phyloP scores from a whole-genome alignment of 2,888 invertebrate species.

The Coremacera marginata region DNA sequence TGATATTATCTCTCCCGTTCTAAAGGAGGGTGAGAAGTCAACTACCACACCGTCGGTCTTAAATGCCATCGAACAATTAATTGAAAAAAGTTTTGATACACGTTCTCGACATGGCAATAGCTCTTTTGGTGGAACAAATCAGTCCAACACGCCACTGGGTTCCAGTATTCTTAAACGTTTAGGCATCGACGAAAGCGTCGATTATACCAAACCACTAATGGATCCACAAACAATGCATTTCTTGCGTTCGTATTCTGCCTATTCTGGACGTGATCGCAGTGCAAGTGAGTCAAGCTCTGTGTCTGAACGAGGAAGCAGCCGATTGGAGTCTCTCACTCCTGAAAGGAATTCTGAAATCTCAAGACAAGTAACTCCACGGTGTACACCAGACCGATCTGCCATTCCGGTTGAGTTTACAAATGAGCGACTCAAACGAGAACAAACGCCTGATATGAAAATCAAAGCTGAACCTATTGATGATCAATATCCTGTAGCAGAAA shows the following conservation, averaged over 20 bases:
- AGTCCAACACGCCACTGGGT: constrained; percentile 81
- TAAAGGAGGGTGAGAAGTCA: constrained; percentile 73
- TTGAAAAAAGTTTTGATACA: constrained; percentile 96
- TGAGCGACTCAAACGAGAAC: constrained; percentile 68
- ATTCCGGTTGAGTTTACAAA: constrained; percentile 56
- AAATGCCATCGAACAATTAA: constrained; percentile 95
- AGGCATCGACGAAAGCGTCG: constrained; percentile 93
- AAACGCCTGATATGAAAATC: constrained; percentile 62
- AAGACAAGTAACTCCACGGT: constrained; percentile 69
- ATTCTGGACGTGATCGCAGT: constrained; percentile 81
- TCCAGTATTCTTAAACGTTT: constrained; percentile 91
- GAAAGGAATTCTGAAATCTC: constrained; percentile 71
- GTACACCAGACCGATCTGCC: constrained; percentile 71
- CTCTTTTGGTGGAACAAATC: constrained; percentile 63
- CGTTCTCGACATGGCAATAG: constrained; percentile 76
- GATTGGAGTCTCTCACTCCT: constrained; percentile 85
- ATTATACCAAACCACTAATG: constrained; percentile 91
- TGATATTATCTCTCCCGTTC: constrained; percentile 55
- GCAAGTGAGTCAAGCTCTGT: constrained; percentile 91
- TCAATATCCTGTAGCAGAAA: background rate
- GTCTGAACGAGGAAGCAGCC: constrained; percentile 84
- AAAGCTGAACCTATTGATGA: constrained; percentile 61
- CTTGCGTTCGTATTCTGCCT: constrained; percentile 79
- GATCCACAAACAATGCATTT: constrained; percentile 90
- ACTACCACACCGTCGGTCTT: constrained; percentile 85